Conservation (phyloP, 1,140 invertebrate species). For the Anastrepha ludens region DNA sequence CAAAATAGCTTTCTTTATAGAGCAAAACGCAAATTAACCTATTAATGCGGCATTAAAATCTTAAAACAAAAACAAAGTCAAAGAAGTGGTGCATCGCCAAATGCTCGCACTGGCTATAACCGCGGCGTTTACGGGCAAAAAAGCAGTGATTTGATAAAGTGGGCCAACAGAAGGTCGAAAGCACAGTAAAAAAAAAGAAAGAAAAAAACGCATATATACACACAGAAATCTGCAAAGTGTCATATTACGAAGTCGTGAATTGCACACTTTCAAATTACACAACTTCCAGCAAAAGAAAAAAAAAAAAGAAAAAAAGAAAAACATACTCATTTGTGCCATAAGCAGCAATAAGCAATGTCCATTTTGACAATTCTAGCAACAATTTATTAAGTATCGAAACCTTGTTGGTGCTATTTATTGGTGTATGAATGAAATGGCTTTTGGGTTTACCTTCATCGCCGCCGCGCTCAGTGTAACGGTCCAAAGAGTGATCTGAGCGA, state of each 20-base stretch:
- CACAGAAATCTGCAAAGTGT: not conserved
- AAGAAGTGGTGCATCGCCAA: not conserved
- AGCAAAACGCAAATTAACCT: not conserved
- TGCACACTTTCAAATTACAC: not conserved
- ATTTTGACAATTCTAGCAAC: not conserved
- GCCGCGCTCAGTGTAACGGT: constrained; percentile 72
- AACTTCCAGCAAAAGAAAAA: not conserved
- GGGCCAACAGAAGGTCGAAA: not conserved
- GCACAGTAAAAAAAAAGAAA: not conserved
- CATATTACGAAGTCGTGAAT: not conserved
- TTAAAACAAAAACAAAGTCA: not conserved
- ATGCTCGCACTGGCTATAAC: not conserved
- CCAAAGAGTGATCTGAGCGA: constrained; percentile 71
- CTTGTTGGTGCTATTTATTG: not conserved
- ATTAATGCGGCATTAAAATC: not conserved
- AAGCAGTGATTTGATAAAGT: constrained; percentile 4
- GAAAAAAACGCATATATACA: not conserved
- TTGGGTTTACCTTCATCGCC: constrained; percentile 66
- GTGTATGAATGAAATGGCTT: not conserved
- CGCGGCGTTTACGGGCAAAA: not conserved
- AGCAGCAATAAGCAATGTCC: not conserved
- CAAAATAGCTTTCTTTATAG: not conserved
- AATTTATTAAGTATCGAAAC: not conserved
- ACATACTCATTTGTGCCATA: not conserved
- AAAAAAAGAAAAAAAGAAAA: not conserved